A percentile compares a stretch with the other conserved stretches of the same genome.
Conservation (phyloP, 2,113 vertebrate genomes). For the Dinomys branickii region DNA sequence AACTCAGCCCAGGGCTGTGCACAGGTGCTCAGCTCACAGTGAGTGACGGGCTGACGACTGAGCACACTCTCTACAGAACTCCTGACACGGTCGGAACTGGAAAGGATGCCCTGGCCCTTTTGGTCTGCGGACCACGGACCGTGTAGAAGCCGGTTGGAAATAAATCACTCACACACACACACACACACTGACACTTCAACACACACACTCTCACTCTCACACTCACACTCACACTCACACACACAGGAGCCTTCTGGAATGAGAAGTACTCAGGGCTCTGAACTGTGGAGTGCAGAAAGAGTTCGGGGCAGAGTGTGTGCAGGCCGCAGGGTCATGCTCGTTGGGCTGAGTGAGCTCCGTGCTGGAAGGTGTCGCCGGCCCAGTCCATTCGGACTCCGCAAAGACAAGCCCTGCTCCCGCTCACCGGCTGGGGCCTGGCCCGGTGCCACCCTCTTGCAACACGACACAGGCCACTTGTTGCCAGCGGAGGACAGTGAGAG, state of each 20-base stretch:
- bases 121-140: too few species aligned
- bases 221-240: too few species aligned
- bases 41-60: background rate
- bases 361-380: constrained; percentile 17
- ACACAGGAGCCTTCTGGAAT: background rate
- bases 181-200: too few species aligned
- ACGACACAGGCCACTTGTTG: constrained; percentile 57
- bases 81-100: background rate
- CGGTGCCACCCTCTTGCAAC: background rate
- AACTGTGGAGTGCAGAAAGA: background rate
- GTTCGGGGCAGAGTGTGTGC: background rate
- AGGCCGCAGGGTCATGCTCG: background rate
- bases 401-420: background rate
- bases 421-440: background rate
- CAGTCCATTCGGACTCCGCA: constrained; percentile 64
- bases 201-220: too few species aligned
- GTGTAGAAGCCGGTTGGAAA: background rate
- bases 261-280: too few species aligned
- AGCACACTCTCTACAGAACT: background rate
- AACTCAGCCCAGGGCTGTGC: background rate
- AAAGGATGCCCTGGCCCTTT: background rate
- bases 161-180: background rate
- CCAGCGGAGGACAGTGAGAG: background rate
- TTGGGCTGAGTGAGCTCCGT: background rate
- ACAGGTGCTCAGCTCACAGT: background rate